Base-by-base conservation (phyloP, 2,113 vertebrate species). In the Hylia prasina region DNA sequence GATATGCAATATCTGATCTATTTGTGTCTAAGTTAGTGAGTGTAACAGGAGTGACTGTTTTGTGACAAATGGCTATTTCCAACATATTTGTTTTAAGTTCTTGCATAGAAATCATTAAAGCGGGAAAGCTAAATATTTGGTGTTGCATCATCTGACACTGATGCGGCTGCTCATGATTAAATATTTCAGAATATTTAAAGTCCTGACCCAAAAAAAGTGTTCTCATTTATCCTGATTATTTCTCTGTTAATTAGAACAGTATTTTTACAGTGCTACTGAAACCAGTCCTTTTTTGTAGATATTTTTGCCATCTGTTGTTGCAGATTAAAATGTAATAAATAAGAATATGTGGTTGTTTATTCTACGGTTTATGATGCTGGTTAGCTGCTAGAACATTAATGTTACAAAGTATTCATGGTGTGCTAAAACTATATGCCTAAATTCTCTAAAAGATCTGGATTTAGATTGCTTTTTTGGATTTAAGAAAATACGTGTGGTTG, bases 141-240 rank as follows among this genome's bases (percentile, higher is more conserved):
- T 53, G 6, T 80, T 90, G 16, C 40, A 50, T 92, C 17, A 51
- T 88, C 19, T 96, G 61, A 84, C 73, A 85, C 73, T 45, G 35
- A 30, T 92, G 66, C 89, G 88, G 42, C 89, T 96, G 39, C 81
- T 92, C 24, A 64, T 68, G 78, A 93, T 94, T 93, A 96, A 97
- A 76, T 93, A 79, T 45, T 81, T 90, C 3, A 56, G 82, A 94
- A 58, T 92, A n/a, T 97, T 96, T 93, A 2, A 92, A 91, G 68
- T 89, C 71, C 76, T 96, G 89, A 89, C 42, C 44, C 58, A 11
- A 30, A 70, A 92, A 89, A 82, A 24, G 15, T 68, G 18, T 89
- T 96, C 54, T 31, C 68, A 4, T 44, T 94, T 89, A 83, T 72
- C 76, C 23, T 57, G 48, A 66, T 94, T 4, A 27, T 82, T 82